phyloP scores from a whole-genome alignment of 1,140 invertebrate genomes.

The Stegodyphus mimosarum region DNA sequence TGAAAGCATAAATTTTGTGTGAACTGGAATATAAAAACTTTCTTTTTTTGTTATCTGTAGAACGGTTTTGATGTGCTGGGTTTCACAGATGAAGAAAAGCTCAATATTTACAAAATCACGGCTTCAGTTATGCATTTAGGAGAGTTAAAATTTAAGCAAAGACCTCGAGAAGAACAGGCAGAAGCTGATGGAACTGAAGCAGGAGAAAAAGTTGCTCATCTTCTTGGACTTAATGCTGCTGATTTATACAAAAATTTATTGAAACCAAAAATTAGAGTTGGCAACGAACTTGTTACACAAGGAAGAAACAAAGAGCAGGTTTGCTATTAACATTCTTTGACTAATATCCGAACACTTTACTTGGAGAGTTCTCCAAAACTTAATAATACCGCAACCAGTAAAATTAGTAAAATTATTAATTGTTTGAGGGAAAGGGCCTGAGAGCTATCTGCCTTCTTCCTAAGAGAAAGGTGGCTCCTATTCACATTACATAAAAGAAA shows the following conservation, averaged over 20 bases:
- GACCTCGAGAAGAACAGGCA: slow-evolving; percentile 76
- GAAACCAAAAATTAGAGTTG: slow-evolving; percentile 75
- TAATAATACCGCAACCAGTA: no score
- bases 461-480: no score
- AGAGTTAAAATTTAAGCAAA: slow-evolving; percentile 76
- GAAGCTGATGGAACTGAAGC: slow-evolving; percentile 75
- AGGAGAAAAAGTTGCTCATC: slow-evolving; percentile 73
- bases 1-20: no score
- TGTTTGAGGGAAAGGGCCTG: no score
- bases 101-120: slow-evolving; percentile 74
- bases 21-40: background rate
- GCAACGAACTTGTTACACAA: slow-evolving; percentile 74
- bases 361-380: no score
- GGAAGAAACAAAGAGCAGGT: slow-evolving; percentile 74
- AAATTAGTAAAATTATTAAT: no score
- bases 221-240: slow-evolving; percentile 73
- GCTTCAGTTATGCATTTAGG: slow-evolving; percentile 75
- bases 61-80: slow-evolving; percentile 75
- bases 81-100: slow-evolving; percentile 73
- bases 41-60: slow-evolving; percentile 37
- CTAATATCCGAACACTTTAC: no score
- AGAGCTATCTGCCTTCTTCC: no score
- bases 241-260: slow-evolving; percentile 73
- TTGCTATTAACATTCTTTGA: background rate
- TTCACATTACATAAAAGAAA: no score